Base-by-base conservation (phyloP, 2,797 vertebrate species). In the Eutrigla gurnardus region DNA sequence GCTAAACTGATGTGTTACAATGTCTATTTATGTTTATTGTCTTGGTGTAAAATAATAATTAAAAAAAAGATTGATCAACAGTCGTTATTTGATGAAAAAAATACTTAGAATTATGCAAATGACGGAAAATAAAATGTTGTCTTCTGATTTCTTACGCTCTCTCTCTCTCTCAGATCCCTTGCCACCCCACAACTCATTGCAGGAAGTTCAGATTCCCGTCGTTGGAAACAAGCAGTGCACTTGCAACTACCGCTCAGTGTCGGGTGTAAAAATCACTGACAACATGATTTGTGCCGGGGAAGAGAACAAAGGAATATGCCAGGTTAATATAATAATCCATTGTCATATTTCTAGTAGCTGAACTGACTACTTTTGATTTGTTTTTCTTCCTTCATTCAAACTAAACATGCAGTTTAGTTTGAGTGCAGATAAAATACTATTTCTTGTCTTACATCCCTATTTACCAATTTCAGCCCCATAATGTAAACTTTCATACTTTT, bases 221-320 rank as follows among this genome's bases (percentile, higher is more conserved):
- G 63, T 95, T 46, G 91, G 89, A 36, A 70, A 39, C 7, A 77
- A 78, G 0, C 40, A 88, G 55, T 95, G 94, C 33, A 43, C 13
- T 17, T 81, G 65, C 7, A 55, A 60, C n/a, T 95, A 83, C 25
- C 0, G 0, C 0, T 0, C 0, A 13, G 0, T 1, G 3, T 0
- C 1, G n/a, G 0, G 3, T 0, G 12, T 0, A 25, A 25, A 25
- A 42, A 81, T 87, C 78, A 91, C 83, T 1, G 1, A 36, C 0
- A 66, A 89, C 8, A 94, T 94, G 94, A 83, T 96, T 0, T 95
- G 93, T 72, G 93, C 91, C 0, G 92, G 86, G 1, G 50, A 64
- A 47, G 62, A 76, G 0, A 85, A 88, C 6, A 93, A 85, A 77
- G 93, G 93, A 55, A 4, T 57, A 8, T 95, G 94, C 49, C 89